Conservation (phyloP, 2,797 vertebrate species). For the Pseudochirops cupreus region DNA sequence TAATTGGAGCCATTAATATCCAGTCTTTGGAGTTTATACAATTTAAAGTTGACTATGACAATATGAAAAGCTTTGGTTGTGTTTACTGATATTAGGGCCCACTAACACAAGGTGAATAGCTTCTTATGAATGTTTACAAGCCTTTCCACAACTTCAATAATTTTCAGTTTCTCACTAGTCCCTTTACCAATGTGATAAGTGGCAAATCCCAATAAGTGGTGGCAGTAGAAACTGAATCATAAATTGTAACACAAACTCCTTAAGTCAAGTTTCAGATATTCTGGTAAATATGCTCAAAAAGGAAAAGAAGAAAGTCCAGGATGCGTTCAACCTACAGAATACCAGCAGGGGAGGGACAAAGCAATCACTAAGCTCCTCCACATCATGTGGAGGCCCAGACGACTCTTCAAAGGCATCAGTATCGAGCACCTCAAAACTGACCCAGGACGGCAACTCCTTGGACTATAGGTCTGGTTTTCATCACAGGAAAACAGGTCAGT, state of each 20-base stretch:
- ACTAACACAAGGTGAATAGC: neutral
- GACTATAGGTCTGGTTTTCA: slow-evolving; percentile 66
- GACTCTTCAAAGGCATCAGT: slow-evolving; percentile 6
- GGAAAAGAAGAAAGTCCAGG: slow-evolving; percentile 90
- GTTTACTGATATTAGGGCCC: neutral
- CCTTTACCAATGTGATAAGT: neutral
- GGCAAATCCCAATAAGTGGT: neutral
- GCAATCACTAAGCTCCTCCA: slow-evolving; percentile 53
- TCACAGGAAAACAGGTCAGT: slow-evolving; percentile 88
- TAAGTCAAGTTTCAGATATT: slow-evolving; percentile 88
- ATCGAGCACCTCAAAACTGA: slow-evolving; percentile 45
- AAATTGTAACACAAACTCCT: slow-evolving; percentile 78
- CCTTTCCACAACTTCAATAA: neutral
- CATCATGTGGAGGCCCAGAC: slow-evolving; percentile 36
- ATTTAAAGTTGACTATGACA: neutral
- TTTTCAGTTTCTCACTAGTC: neutral
- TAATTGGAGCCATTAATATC: neutral
- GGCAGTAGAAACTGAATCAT: neutral
- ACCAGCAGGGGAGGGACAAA: slow-evolving; percentile 45
- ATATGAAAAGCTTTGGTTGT: neutral
- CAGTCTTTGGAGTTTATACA: neutral
- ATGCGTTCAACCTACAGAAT: slow-evolving; percentile 81
- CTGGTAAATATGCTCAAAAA: slow-evolving; percentile 94
- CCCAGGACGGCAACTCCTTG: slow-evolving; percentile 62
- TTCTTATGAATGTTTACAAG: neutral